Evolutionary conservation across 2,888 invertebrate genomes (phyloP), one percentile per base, ranked within the genome.

Genomic region (Hipparchia semele): DNA sequence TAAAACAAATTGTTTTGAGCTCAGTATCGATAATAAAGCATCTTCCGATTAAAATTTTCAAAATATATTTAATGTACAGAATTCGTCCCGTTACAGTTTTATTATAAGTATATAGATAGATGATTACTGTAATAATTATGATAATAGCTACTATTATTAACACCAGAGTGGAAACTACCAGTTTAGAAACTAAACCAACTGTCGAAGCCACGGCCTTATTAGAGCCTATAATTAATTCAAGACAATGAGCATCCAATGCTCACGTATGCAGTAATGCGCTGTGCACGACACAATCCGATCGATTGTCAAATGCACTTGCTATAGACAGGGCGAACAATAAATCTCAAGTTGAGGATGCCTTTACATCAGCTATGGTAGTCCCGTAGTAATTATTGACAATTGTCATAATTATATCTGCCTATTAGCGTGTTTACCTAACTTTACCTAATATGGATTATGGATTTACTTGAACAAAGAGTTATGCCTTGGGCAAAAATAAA

Each of bases 221-320:
- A 68, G 72, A 62, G 70, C 66, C 73, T 68, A 72, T 78, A 75
- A 78, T 78, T 78, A 77, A 77, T 77, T 74, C 74, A 72, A 73
- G 74, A 76, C 78, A 76, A 77, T 76, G 73, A 73, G 76, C 75
- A 73, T 65, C 68, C 71, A 76, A 72, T 70, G 75, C 75, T 73
- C 75, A 74, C 72, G 3, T 39, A 61, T 64, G 59, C 68, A 73
- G 67, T 68, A 70, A 62, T 73, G 66, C 72, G 62, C 60, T 72
- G 69, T 67, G 46, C n/a, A 64, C 61, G 68, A 58, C 10, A 49
- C 72, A 10, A 56, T 23, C 56, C 67, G 7, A 68, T 68, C n/a
- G 53, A 56, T 68, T 72, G 64, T 72, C 72, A 72, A 72, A 10
- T 64, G 72, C 75, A 72, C 70, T 66, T 58, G 67, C 73, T 61